Percentiles rank a stretch among this genome's conserved stretches.
Evolutionary conservation across 1,140 invertebrate species (phyloP).

Genomic region (Dinoponera quadriceps): DNA sequence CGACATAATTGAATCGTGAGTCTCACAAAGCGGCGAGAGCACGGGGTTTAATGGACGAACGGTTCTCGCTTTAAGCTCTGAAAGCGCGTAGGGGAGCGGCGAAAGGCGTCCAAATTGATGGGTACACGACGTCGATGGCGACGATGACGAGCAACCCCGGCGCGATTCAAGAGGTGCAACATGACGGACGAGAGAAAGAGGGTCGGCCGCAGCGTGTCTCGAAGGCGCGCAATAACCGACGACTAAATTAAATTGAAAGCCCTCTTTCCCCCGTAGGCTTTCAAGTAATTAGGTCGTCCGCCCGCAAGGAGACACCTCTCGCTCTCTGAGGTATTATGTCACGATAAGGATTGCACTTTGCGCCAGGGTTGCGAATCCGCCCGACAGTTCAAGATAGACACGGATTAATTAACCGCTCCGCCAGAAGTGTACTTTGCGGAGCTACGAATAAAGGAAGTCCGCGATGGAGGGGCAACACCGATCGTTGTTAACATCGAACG

Average conservation of each 20-base stretch:
- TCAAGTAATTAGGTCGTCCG: constrained; percentile 79
- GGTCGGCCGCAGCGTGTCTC: constrained; percentile 30
- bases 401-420: background rate
- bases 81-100: constrained; percentile 58
- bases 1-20: constrained; percentile 59
- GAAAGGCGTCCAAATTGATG: constrained; percentile 68
- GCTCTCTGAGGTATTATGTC: constrained; percentile 1
- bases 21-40: constrained; percentile 55
- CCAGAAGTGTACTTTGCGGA: background rate
- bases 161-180: background rate
- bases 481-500: no score
- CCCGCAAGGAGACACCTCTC: constrained; percentile 66
- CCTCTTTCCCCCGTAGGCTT: constrained; percentile 71
- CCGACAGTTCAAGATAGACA: background rate
- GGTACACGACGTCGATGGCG: constrained; percentile 33
- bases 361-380: background rate
- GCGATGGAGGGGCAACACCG: background rate
- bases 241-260: constrained; percentile 76
- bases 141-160: constrained; percentile 25
- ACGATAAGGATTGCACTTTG: constrained; percentile 22
- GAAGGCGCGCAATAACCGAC: constrained; percentile 68
- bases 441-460: no score
- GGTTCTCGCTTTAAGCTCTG: constrained; percentile 62
- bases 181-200: constrained; percentile 26
- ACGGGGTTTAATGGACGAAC: constrained; percentile 63